phyloP scores from a whole-genome alignment of 2,888 invertebrate species.

The Dinocampus coccinellae region DNA sequence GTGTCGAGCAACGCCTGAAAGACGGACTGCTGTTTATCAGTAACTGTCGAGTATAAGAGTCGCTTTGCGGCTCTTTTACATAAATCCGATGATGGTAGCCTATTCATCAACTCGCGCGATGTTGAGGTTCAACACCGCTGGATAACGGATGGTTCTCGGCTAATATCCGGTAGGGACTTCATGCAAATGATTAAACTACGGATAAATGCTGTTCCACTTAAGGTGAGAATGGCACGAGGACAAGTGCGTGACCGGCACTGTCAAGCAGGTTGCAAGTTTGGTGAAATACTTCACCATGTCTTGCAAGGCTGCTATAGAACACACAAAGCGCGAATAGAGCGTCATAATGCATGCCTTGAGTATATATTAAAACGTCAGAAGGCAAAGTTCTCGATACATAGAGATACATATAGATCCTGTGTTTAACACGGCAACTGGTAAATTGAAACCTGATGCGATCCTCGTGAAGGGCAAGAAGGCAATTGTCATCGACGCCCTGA shows the following conservation, averaged over 20 bases:
- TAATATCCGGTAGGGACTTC: slow-evolving; percentile 38
- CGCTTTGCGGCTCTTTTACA: slow-evolving; percentile 1
- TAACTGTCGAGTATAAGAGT: neutral
- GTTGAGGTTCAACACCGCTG: slow-evolving; percentile 1
- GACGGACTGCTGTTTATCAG: neutral
- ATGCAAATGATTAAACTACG: slow-evolving; percentile 54
- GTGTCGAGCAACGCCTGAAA: neutral
- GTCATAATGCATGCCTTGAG: slow-evolving; percentile 54
- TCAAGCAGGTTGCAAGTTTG: slow-evolving; percentile 52
- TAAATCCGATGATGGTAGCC: slow-evolving; percentile 2
- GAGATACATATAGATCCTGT: slow-evolving; percentile 25
- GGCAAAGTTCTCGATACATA: neutral
- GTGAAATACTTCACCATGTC: slow-evolving; percentile 55
- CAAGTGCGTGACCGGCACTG: slow-evolving; percentile 4
- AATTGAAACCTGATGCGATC: slow-evolving; percentile 57
- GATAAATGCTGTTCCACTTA: slow-evolving; percentile 54
- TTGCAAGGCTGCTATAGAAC: slow-evolving; percentile 56
- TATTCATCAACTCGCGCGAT: neutral
- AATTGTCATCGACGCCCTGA: slow-evolving; percentile 54
- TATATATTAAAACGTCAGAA: slow-evolving; percentile 31
- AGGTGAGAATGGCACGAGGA: slow-evolving; percentile 45
- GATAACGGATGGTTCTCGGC: slow-evolving; percentile 17
- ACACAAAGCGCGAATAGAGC: slow-evolving; percentile 55
- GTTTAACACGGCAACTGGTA: slow-evolving; percentile 48
- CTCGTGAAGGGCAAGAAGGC: slow-evolving; percentile 46